Conservation (phyloP, 2,888 invertebrate genomes). For the Agrochola macilenta region DNA sequence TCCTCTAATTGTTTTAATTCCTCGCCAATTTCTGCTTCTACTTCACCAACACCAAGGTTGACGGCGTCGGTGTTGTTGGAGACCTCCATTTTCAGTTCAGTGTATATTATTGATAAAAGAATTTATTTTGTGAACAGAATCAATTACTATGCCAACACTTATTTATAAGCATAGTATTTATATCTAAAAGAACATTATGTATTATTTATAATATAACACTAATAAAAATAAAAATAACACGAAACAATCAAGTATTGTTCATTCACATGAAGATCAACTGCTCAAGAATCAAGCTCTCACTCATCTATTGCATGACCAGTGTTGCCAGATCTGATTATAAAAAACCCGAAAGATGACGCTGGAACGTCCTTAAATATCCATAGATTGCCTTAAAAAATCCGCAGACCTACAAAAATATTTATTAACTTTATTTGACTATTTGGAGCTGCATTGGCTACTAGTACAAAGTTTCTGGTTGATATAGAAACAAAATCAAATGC, state of each 20-base stretch:
- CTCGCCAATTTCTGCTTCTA: slow-evolving; percentile 94
- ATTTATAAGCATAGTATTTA: slow-evolving; percentile 40
- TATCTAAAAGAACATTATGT: slow-evolving; percentile 26
- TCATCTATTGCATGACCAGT: not conserved
- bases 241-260: slow-evolving; percentile 44
- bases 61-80: slow-evolving; percentile 91
- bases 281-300: slow-evolving; percentile 7
- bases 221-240: slow-evolving; percentile 53
- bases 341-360: not conserved
- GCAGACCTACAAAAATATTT: not conserved
- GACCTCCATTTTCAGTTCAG: slow-evolving; percentile 85
- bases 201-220: slow-evolving; percentile 27
- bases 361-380: not conserved
- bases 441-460: not conserved
- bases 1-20: slow-evolving; percentile 95
- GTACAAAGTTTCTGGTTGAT: not conserved
- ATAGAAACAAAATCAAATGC: not conserved
- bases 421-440: not conserved
- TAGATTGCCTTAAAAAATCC: not conserved
- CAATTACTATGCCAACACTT: slow-evolving; percentile 32
- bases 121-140: slow-evolving; percentile 29
- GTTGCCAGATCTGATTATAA: not conserved
- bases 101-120: slow-evolving; percentile 30
- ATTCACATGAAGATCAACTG: slow-evolving; percentile 45
- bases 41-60: slow-evolving; percentile 92